Evolutionary conservation across 64 coral and sea anemone species (phyloP).

Genomic region (Pocillopora verrucosa): DNA sequence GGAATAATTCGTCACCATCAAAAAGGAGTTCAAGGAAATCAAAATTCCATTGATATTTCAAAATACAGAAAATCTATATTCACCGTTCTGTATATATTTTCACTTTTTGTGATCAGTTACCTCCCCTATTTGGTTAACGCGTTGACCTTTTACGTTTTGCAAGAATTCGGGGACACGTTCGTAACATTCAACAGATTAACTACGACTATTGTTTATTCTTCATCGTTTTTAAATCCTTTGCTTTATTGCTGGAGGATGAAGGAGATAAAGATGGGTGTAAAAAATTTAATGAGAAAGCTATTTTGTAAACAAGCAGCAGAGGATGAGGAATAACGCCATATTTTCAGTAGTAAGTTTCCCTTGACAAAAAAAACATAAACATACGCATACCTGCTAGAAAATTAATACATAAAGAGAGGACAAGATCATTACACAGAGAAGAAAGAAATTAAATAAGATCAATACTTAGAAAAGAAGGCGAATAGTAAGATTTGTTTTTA

Average conservation of each 20-base stretch:
- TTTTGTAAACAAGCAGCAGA: background rate
- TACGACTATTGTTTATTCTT: background rate
- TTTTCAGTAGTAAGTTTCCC: background rate
- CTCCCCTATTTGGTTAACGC: background rate
- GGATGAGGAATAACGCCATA: background rate
- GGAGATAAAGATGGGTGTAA: background rate
- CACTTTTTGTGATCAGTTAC: background rate
- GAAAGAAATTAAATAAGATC: no score
- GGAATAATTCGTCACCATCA: background rate
- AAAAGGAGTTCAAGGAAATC: background rate
- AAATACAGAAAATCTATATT: background rate
- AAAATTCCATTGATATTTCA: background rate
- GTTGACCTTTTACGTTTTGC: background rate
- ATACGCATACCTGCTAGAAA: no score
- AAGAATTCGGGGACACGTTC: background rate
- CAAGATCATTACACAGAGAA: no score
- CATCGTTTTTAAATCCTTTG: background rate
- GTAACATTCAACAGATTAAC: background rate
- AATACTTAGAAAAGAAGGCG: no score
- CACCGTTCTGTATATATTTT: background rate
- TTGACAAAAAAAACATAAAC: no score
- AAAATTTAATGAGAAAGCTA: background rate
- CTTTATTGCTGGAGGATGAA: background rate
- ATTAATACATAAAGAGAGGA: no score
- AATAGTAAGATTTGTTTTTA: no score